Base-by-base conservation (phyloP, 2,113 vertebrate genomes). In the Percopsis transmontana region DNA sequence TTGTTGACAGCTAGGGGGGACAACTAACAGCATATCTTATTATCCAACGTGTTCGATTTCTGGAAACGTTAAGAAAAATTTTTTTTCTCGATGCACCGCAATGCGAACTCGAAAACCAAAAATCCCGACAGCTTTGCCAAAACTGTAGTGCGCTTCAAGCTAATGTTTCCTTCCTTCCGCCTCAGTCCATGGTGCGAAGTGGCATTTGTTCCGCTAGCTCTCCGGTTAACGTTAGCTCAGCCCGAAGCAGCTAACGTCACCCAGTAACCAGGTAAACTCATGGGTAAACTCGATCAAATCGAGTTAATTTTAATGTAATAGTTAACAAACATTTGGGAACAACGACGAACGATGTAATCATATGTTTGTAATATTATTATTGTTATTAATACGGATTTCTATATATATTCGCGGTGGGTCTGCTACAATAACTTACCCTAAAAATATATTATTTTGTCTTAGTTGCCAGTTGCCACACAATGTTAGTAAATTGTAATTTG, bases 101-200 rank as follows among this genome's bases (percentile, higher is more conserved):
- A n/a, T 63, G 47, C 47, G 33, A 69, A 60, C 3, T 47, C 57
- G 2, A 19, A 38, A 51, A 20, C 42, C 33, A 0, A 40, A 55
- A 64, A 62, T 65, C 57, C 19, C 50, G 62, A 58, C 66, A 70
- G 72, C 68, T 81, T 76, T 72, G 56, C 68, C 62, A 7, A 62
- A 53, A 59, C 39, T 58, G 53, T 48, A 45, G 68, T 73, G 67
- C 75, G 80, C 60, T 74, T 76, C 57, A 65, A 44, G 42, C 72
- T 59, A 27, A 64, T n/a, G 39, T 33, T 87, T 82, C 82, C 73
- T 87, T 82, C 82, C 73, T 78, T 77, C 76, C 85, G 83, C 59
- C 83, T 83, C 27, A 33, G 27, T 33, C 27, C 27, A 33, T 33
- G 27, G 7, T 33, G 27, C 1, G 27, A 67, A 71, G 67, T 68